phyloP scores from a whole-genome alignment of 2,888 invertebrate species.

The Volucella bombylans region DNA sequence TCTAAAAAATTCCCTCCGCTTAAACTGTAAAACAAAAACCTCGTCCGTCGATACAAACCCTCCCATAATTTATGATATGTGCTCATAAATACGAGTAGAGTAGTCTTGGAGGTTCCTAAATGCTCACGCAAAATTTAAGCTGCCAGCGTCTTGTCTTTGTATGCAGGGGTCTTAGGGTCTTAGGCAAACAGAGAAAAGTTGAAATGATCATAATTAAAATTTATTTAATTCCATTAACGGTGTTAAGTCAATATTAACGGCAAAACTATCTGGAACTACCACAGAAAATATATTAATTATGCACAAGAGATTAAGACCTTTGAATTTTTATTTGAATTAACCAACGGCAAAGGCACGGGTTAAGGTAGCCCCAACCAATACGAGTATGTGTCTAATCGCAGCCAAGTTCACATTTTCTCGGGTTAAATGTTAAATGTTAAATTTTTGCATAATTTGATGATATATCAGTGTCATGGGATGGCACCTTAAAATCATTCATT shows the following conservation, averaged over 20 bases:
- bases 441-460: constrained; percentile 54
- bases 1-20: background rate
- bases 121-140: constrained; percentile 56
- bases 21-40: constrained; percentile 49
- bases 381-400: too few species aligned
- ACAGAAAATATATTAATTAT: constrained; percentile 50
- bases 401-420: too few species aligned
- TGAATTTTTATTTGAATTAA: background rate
- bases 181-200: too few species aligned
- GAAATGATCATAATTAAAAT: constrained; percentile 64
- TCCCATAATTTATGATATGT: too few species aligned
- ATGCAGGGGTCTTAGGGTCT: constrained; percentile 11
- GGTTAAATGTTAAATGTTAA: too few species aligned
- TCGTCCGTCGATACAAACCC: too few species aligned
- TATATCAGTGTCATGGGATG: constrained; percentile 43
- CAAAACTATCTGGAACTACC: constrained; percentile 59
- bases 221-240: constrained; percentile 62
- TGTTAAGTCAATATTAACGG: constrained; percentile 58
- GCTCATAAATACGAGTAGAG: too few species aligned
- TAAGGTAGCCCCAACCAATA: background rate
- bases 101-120: too few species aligned
- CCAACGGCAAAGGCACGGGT: background rate
- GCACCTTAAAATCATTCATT: constrained; percentile 2
- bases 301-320: constrained; percentile 34
- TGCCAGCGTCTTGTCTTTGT: constrained; percentile 25